Evolutionary conservation across 2,888 invertebrate species (phyloP), one percentile per base, ranked within the genome.

Genomic region (Lithophane leautieri): DNA sequence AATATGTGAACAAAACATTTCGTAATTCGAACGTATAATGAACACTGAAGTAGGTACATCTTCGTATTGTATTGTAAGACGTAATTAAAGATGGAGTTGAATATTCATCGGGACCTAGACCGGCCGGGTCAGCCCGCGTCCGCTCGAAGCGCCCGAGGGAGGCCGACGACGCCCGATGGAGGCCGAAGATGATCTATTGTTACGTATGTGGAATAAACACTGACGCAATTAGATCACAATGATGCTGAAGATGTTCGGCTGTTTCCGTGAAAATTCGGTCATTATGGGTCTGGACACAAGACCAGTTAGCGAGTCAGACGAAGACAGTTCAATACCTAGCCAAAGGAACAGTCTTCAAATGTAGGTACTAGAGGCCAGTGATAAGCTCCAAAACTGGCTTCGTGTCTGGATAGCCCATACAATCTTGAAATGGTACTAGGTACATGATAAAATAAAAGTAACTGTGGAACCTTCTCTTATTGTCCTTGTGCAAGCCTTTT

Each of bases 41-140:
- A 78, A 74, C 52, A 71, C 68, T n/a, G 14, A 67, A 70, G 28
- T 78, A 73, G 34, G 47, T 72, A 74, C 14, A 74, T 82, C 70
- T 74, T 68, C 54, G 74, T 68, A 78, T 82, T 81, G 86, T 62
- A 75, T 79, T 76, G 68, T 52, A 52, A 69, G 58, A 76, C 82
- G 76, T 85, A 85, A 85, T 42, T 76, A 77, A 77, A 87, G 79
- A 87, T 86, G 47, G 25, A 11, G 65, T 81, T 83, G 71, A 63
- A 87, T 86, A 86, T 86, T 86, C 76, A 86, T 78, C 11, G 68
- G 47, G 86, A 84, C 83, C 84, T 78, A 86, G 70, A 84, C 65
- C 73, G 56, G 54, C 47, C 76, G 75, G 87, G 86, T 87, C 86
- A 86, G 22, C 8, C 19, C 25, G 44, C 73, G 77, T 83, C 84